Evolutionary conservation across 2,113 vertebrate species (phyloP).

Genomic region (Cichladusa arquata): DNA sequence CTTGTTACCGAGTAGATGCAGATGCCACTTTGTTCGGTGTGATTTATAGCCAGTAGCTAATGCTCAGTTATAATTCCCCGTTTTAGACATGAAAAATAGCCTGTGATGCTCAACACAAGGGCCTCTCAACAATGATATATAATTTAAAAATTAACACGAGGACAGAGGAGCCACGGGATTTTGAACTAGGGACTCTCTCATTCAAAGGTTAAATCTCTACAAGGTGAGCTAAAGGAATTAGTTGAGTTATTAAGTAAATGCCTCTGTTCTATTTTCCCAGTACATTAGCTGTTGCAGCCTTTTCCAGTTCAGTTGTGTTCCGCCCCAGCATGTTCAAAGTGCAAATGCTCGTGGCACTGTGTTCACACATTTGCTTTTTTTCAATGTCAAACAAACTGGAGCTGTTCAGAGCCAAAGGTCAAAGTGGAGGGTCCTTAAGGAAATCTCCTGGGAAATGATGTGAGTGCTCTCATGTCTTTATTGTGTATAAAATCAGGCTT

Average conservation of each 20-base stretch:
- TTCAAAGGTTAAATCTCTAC: conserved; percentile 69
- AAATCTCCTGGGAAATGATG: conserved; percentile 9
- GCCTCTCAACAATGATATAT: conserved; percentile 71
- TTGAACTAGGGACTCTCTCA: conserved; percentile 69
- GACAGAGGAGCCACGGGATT: conserved; percentile 62
- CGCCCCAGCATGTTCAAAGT: conserved; percentile 59
- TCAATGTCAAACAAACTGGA: conserved; percentile 28
- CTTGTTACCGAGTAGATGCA: not conserved
- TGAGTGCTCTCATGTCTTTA: conserved; percentile 42
- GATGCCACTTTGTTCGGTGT: conserved; percentile 3
- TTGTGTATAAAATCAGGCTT: conserved; percentile 18
- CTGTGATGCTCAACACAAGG: conserved; percentile 58
- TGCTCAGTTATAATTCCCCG: conserved; percentile 69
- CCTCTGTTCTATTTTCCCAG: conserved; percentile 28
- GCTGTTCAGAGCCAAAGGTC: conserved; percentile 34
- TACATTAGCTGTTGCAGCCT: conserved; percentile 28
- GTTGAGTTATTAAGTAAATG: conserved; percentile 66
- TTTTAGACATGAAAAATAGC: conserved; percentile 71
- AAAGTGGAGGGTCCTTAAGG: not conserved
- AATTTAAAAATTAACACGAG: conserved; percentile 79
- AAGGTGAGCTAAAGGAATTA: conserved; percentile 69
- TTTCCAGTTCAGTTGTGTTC: conserved; percentile 57
- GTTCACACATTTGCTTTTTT: conserved; percentile 34
- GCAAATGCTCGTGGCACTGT: conserved; percentile 44
- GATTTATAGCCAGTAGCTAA: conserved; percentile 57